phyloP scores from a whole-genome alignment of 2,113 vertebrate genomes.

The Corythoichthys intestinalis region DNA sequence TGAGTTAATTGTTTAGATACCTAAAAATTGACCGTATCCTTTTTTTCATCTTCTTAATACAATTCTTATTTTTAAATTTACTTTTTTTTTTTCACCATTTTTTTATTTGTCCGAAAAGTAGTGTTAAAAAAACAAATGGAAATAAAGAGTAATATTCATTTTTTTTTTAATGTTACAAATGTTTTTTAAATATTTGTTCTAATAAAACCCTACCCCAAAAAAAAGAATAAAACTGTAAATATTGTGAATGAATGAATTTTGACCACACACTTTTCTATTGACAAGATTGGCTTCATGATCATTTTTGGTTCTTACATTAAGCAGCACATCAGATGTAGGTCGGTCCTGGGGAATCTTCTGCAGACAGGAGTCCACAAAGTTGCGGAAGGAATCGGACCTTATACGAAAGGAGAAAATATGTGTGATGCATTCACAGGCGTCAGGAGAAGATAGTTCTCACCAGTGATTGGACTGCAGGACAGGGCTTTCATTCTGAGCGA shows the following conservation, averaged over 20 bases:
- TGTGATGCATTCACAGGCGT: not conserved
- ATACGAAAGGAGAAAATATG: not conserved
- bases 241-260: not conserved
- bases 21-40: too few species aligned
- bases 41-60: too few species aligned
- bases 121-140: too few species aligned
- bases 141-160: too few species aligned
- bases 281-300: not conserved
- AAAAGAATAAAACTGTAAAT: too few species aligned
- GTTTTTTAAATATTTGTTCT: too few species aligned
- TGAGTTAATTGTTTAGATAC: too few species aligned
- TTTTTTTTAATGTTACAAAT: too few species aligned
- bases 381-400: slow-evolving; percentile 91
- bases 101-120: too few species aligned
- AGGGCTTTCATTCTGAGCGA: slow-evolving; percentile 91
- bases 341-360: slow-evolving; percentile 91
- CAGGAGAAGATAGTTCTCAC: slow-evolving; percentile 61
- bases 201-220: too few species aligned
- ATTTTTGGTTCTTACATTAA: slow-evolving; percentile 73
- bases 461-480: slow-evolving; percentile 89
- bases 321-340: slow-evolving; percentile 85
- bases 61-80: too few species aligned
- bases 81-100: too few species aligned
- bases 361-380: slow-evolving; percentile 90
- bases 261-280: not conserved